Base-by-base conservation (phyloP, 1,140 invertebrate genomes). In the Marisa cornuarietis region DNA sequence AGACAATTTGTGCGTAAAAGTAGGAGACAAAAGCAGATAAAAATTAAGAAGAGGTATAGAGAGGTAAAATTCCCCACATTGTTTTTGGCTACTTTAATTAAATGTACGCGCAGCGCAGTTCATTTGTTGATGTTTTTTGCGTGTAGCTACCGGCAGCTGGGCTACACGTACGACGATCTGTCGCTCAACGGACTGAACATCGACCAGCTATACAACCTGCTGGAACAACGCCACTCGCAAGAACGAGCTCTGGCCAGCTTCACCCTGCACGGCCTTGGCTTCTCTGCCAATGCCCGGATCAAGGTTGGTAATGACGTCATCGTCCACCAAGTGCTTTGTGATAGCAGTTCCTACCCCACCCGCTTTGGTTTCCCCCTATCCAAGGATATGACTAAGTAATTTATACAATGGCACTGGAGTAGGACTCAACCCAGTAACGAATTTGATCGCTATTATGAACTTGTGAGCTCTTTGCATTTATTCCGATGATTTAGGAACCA, bases 251-350 rank as follows among this genome's bases (percentile, higher is more conserved):
- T 78, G 26, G 82, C 79, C 20, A 66, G 54, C 16, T 83, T 83
- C 76, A 31, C 75, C 49, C 76, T 83, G 13, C 66, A 76, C 61
- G 79, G 82, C 26, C 49, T 83, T 20, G 71, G 78, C 62, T 75
- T 76, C 18, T 83, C 82, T 61, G 82, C 82, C 26, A 80, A 83
- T 65, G 76, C 79, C 54, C 18, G 63, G 22, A 72, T 83, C 18
- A 42, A 66, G 63, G 76, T 80, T 18, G 69, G 81, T 24, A 51
- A 66, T 58, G 16, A 58, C 54, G 54, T 58, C 54, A 58, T 58
- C 11, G 11, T 58, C 54, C 54, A 14, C 31, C 31, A 6, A 42
- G 31, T 42, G 31, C 31, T 42, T 42, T 42, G 11, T 11, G 1
- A 3, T 0, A 18, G 9, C 54, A 58, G 16, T 58, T 18, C 11